Conservation (phyloP, 2,113 vertebrate species). For the Promerops cafer region DNA sequence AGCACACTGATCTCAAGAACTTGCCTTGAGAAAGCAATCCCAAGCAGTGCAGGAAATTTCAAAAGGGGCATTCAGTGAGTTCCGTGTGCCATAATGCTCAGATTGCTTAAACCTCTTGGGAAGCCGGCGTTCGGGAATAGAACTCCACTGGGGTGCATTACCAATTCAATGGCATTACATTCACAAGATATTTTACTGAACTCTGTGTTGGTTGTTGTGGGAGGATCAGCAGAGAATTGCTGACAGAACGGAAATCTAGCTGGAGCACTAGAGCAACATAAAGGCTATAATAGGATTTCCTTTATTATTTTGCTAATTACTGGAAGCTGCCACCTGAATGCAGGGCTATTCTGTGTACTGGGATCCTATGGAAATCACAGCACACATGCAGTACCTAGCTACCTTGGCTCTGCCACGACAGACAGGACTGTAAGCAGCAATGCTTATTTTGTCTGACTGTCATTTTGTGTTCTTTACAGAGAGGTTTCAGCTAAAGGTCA, state of each 20-base stretch:
- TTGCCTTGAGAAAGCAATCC: not conserved
- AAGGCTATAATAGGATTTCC: not conserved
- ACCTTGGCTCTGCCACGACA: not conserved
- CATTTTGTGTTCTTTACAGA: constrained; percentile 36
- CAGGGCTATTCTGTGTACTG: not conserved
- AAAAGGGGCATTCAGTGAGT: not conserved
- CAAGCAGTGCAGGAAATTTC: not conserved
- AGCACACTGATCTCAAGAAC: not conserved
- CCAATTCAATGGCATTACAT: not conserved
- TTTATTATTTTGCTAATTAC: not conserved
- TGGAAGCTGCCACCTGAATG: not conserved
- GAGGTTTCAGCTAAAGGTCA: constrained; percentile 77
- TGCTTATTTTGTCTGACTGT: constrained; percentile 31
- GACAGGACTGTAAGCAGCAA: not conserved
- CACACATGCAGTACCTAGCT: not conserved
- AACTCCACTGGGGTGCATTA: not conserved
- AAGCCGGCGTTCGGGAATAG: not conserved
- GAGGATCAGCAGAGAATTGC: not conserved
- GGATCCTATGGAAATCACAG: not conserved
- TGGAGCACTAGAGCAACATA: not conserved
- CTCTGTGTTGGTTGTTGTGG: not conserved
- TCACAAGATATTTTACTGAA: constrained; percentile 1
- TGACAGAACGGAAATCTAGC: not conserved
- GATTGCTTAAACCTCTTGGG: not conserved
- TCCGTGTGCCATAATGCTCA: not conserved